Evolutionary conservation across 2,797 vertebrate genomes (phyloP), one percentile per base, ranked within the genome.

Genomic region (Buphagus erythrorhynchus): DNA sequence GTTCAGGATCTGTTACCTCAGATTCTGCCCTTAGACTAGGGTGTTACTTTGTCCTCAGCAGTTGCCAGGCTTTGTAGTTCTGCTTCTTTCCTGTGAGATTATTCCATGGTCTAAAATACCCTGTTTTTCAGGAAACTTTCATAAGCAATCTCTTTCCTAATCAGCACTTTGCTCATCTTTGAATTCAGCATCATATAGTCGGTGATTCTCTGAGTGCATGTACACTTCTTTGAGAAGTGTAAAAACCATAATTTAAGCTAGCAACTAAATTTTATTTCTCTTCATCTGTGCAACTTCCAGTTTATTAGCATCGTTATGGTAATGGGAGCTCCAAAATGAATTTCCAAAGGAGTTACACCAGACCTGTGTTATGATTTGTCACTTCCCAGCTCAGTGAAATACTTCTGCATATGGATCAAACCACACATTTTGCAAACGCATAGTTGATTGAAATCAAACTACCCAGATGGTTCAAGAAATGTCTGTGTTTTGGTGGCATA

Each of bases 401-500:
- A 79, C 76, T 86, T 81, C 43, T 90, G 62, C 22, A 6, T 68
- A 9, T 49, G 43, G 38, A 84, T 78, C 66, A 88, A 84, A 75
- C 54, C 15, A 84, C 9, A 4, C 8, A 16, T 72, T 90, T 83
- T 84, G 38, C 42, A 75, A 61, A 76, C 0, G 3, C 31, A 17
- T 22, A n/a, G 28, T 33, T 54, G 36, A 55, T 33, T 86, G 59
- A 65, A 93, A 82, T 85, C 48, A 0, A 54, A 59, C 51, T 92
- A 82, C 19, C 16, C 24, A 62, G 25, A 63, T 54, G 33, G 12
- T 63, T 89, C 55, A 40, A 88, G 40, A 76, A 86, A 45, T 45
- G 4, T 21, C 8, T 26, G 3, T 59, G 14, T 81, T 88, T 84
- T 86, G 9, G 22, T 69, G 49, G 13, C 24, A 20, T 33, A 55